These are phyloP conservation scores for Notechis scutatus DNA, from an alignment of 2,113 vertebrate genomes.

Conservation along the genomic window DNA sequence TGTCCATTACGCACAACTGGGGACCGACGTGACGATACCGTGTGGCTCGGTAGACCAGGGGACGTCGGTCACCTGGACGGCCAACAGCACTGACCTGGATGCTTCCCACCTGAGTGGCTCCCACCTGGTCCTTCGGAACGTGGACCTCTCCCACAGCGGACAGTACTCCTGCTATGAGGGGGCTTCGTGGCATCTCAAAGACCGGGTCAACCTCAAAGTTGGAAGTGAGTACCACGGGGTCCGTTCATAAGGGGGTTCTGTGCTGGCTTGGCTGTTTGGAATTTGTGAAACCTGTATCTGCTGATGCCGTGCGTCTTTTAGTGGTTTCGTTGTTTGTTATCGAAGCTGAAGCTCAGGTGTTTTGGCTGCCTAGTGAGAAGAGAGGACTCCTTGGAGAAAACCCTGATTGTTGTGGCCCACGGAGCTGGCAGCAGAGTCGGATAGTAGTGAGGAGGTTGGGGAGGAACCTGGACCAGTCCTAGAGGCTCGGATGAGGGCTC, in stretches of 20 bases:
- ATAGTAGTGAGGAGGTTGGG: no score
- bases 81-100: conserved; percentile 86
- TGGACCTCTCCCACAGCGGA: conserved; percentile 81
- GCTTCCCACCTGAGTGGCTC: conserved; percentile 78
- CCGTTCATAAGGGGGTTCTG: not conserved
- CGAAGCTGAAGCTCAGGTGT: not conserved
- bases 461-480: no score
- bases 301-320: not conserved
- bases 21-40: conserved; percentile 85
- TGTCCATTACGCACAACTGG: conserved; percentile 83
- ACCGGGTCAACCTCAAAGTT: conserved; percentile 84
- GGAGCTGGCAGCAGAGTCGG: no score
- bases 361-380: not conserved
- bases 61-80: conserved; percentile 87
- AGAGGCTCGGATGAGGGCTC: no score
- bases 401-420: not conserved
- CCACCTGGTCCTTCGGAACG: conserved; percentile 77
- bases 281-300: not conserved
- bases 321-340: not conserved
- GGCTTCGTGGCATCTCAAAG: conserved; percentile 83
- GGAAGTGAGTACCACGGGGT: conserved; percentile 81
- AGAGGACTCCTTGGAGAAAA: not conserved
- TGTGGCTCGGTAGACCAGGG: conserved; percentile 87
- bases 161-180: conserved; percentile 95
- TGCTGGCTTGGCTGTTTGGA: not conserved